Evolutionary conservation across 2,113 vertebrate species (phyloP).

Genomic region (Anoplopoma fimbria): DNA sequence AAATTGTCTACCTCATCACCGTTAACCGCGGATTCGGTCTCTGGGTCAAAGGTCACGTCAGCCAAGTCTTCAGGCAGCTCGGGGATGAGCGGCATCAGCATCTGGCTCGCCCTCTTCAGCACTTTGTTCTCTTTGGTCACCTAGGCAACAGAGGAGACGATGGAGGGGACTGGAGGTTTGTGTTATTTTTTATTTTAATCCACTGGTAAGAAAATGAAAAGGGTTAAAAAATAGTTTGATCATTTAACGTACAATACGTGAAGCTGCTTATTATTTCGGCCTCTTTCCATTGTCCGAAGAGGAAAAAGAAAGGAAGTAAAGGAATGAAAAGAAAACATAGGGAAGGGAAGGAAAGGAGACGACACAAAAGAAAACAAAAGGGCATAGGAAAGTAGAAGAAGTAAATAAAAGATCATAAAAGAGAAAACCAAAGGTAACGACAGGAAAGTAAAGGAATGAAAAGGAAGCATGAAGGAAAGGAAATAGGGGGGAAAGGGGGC

Average conservation of each 20-base stretch:
- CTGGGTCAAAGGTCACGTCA: conserved; percentile 32
- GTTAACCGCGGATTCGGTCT: background rate
- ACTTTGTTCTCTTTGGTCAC: conserved; percentile 81
- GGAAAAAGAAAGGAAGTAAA: background rate
- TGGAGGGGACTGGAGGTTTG: background rate
- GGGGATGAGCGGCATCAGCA: conserved; percentile 71
- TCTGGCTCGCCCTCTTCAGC: conserved; percentile 82
- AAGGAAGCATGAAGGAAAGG: background rate
- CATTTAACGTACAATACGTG: background rate
- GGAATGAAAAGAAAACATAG: background rate
- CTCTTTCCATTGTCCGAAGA: background rate
- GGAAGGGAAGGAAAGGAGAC: no score
- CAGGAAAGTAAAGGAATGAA: background rate
- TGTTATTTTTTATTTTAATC: background rate
- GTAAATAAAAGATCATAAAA: background rate
- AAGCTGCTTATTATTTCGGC: background rate
- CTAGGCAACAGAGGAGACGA: conserved; percentile 61
- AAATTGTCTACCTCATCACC: conserved; percentile 1
- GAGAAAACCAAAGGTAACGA: background rate
- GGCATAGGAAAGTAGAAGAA: background rate
- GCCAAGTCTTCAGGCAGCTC: conserved; percentile 67
- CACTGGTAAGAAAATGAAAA: background rate
- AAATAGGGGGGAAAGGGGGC: background rate
- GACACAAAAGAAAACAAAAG: background rate
- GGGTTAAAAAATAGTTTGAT: no score